Evolutionary conservation across 2,113 vertebrate genomes (phyloP).

Genomic region (Peromyscus maniculatus): DNA sequence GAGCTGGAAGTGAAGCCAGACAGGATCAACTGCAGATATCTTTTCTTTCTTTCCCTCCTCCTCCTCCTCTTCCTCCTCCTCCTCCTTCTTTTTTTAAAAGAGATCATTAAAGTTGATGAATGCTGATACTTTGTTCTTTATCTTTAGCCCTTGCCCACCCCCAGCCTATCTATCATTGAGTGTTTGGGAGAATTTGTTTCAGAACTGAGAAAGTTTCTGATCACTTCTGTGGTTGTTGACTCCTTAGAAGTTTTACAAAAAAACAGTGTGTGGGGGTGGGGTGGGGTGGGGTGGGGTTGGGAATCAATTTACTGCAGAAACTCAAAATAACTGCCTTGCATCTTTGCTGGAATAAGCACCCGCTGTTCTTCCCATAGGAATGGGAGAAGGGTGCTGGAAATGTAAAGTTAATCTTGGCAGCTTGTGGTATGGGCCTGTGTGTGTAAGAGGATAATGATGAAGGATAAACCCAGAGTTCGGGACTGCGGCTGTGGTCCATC

Average conservation of each 20-base stretch:
- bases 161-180: neutral
- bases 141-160: neutral
- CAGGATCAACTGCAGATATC: constrained; percentile 31
- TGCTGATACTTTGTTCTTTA: constrained; percentile 5
- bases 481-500: neutral
- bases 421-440: neutral
- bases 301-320: constrained; percentile 1
- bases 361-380: neutral
- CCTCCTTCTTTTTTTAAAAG: neutral
- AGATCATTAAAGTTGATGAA: neutral
- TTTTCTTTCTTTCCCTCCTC: neutral
- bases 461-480: neutral
- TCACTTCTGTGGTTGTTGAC: neutral
- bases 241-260: neutral
- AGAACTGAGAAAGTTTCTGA: neutral
- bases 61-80: neutral
- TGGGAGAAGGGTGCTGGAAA: neutral
- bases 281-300: no score
- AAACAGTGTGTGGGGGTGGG: neutral
- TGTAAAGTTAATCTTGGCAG: neutral
- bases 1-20: neutral
- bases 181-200: neutral
- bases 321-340: neutral
- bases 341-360: neutral
- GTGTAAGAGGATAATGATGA: neutral